Percentiles rank a stretch among this genome's conserved stretches.
Evolutionary conservation across 2,797 vertebrate genomes (phyloP).

Genomic region (Corythornis leucogaster): DNA sequence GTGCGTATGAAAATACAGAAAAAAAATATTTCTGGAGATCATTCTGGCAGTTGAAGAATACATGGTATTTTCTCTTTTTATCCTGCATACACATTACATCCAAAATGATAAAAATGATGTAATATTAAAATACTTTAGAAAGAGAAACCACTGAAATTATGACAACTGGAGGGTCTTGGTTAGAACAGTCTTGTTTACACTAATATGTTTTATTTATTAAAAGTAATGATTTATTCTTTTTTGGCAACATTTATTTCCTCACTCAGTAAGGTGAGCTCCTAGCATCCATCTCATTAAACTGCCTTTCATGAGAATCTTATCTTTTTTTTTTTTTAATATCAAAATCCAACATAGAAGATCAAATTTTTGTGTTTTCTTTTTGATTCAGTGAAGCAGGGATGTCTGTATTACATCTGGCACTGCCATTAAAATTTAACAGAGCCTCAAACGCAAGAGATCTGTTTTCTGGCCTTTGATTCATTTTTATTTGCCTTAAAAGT

Average conservation of each 20-base stretch:
- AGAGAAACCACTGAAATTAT: background rate
- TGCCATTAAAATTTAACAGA: constrained; percentile 55
- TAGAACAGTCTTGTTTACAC: background rate
- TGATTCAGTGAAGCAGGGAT: background rate
- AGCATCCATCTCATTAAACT: background rate
- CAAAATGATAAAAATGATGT: background rate
- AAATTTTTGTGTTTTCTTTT: background rate
- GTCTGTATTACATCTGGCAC: constrained; percentile 14
- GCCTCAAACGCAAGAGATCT: constrained; percentile 16
- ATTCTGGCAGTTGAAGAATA: background rate
- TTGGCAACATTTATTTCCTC: background rate
- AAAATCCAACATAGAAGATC: background rate
- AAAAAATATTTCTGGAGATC: background rate
- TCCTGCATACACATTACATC: background rate
- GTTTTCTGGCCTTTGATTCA: constrained; percentile 38
- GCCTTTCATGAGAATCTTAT: background rate
- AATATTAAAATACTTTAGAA: background rate
- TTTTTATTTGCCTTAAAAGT: constrained; percentile 63
- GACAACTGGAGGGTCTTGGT: background rate
- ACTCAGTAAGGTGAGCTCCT: background rate
- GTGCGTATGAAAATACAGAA: background rate
- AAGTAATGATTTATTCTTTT: background rate
- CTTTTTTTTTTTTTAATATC: background rate
- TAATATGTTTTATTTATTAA: background rate
- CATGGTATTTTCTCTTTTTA: background rate